Base-by-base conservation (phyloP, 2,888 invertebrate species). In the Monochamus alternatus region DNA sequence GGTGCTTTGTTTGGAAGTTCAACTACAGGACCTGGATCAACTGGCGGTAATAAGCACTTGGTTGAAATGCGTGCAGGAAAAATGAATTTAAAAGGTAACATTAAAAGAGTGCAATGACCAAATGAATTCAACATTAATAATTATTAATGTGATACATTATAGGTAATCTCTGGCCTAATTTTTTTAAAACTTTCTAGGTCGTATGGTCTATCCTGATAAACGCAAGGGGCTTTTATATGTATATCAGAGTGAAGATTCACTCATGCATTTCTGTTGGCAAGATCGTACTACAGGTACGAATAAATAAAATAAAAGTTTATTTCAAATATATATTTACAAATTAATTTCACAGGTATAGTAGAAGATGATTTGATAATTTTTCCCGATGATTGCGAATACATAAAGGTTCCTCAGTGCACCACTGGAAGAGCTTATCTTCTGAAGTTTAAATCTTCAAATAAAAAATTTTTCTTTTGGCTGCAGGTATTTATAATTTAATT, bases 251-350 rank as follows among this genome's bases (percentile, higher is more conserved):
- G 98, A 98, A 83, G 99, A 99, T 89, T 96, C 97, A 0, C 89
- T 99, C 74, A 98, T 99, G 95, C 99, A 99, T 90, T 98, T 99
- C 88, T 99, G 99, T 89, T 99, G 99, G 99, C 99, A 99, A 90
- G 99, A 99, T 90, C 94, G 99, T 65, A 94, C 95, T 62, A 93
- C 95, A 63, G 89, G 87, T 85, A 82, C 55, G 31, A 64, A 44
- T 63, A 69, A 51, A 58, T 64, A 51, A 75, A 43, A 30, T 10
- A 66, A n/a, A 68, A 52, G 38, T 59, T 58, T 12, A 59, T 58
- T 66, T 55, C 38, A 52, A 32, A 7, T 38, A 38, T 64, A 47
- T 64, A 47, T 52, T 44, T 10, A 69, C 52, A 38, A 63, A 10
- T 38, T 5, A 69, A 65, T 69, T 71, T 63, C 52, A 7, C 60